Conservation (phyloP, 2,113 vertebrate species). For the Eptesicus fuscus region DNA sequence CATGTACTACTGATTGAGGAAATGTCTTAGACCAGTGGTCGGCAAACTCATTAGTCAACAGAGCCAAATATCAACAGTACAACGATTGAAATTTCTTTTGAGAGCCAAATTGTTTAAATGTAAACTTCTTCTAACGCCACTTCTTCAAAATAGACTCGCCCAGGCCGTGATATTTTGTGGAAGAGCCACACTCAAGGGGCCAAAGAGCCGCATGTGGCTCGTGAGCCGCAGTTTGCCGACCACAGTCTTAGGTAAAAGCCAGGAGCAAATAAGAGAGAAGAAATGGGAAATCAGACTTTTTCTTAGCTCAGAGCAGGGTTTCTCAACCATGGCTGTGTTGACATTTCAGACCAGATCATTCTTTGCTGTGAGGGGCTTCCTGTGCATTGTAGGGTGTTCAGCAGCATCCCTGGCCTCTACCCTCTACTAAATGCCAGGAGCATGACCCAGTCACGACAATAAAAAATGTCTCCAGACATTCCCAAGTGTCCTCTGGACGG, state of each 20-base stretch:
- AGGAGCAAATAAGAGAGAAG: neutral
- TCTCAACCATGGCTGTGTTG: neutral
- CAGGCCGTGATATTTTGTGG: no score
- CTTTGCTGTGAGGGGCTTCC: neutral
- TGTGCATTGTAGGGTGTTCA: neutral
- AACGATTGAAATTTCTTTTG: no score
- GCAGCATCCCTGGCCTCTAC: neutral
- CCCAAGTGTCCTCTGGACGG: neutral
- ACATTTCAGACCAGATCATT: neutral
- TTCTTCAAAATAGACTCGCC: no score
- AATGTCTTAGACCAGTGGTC: neutral
- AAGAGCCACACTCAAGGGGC: no score
- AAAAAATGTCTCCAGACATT: neutral
- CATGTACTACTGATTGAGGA: neutral
- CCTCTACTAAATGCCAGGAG: neutral
- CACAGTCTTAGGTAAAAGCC: neutral
- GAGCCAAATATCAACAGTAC: no score
- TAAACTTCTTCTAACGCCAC: no score
- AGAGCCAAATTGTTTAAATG: no score
- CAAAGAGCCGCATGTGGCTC: no score
- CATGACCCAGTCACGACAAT: neutral
- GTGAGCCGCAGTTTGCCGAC: no score
- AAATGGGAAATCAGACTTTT: neutral
- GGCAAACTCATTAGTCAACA: no score
- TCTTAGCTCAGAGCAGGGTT: neutral